A percentile compares a stretch with the other conserved stretches of the same genome.
Conservation (phyloP, 1,140 invertebrate species). For the Triops longicaudatus region DNA sequence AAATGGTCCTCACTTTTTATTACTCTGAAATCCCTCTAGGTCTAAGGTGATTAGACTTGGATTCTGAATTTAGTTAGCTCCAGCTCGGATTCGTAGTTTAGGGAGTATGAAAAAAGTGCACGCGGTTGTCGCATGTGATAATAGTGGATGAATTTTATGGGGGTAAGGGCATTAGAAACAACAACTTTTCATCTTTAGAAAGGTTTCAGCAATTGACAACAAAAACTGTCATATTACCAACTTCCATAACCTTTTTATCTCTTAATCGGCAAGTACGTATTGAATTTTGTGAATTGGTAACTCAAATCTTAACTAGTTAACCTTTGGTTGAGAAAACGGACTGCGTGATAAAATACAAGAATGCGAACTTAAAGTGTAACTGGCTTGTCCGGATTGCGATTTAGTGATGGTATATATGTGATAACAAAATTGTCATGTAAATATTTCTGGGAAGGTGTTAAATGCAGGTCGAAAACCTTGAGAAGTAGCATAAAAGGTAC, state of each 20-base stretch:
- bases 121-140: not conserved
- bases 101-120: not conserved
- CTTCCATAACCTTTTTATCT: not conserved
- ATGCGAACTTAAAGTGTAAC: not conserved
- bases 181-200: not conserved
- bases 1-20: not conserved
- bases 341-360: conserved; percentile 9
- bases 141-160: not conserved
- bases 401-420: not conserved
- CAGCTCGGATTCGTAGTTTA: not conserved
- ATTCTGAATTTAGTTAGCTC: not conserved
- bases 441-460: too few relatives aligned
- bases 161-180: not conserved
- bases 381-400: not conserved
- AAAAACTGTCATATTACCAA: not conserved
- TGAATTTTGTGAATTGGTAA: not conserved
- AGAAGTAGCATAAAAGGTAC: too few relatives aligned
- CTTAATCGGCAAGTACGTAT: not conserved
- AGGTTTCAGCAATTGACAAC: not conserved
- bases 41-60: not conserved
- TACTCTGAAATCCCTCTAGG: not conserved
- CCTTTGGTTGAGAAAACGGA: not conserved
- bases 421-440: too few relatives aligned
- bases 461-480: too few relatives aligned
- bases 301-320: not conserved